These are phyloP conservation scores for Neolamprologus hecqui DNA, from an alignment of 2,113 vertebrate genomes.

Conservation along the genomic window DNA sequence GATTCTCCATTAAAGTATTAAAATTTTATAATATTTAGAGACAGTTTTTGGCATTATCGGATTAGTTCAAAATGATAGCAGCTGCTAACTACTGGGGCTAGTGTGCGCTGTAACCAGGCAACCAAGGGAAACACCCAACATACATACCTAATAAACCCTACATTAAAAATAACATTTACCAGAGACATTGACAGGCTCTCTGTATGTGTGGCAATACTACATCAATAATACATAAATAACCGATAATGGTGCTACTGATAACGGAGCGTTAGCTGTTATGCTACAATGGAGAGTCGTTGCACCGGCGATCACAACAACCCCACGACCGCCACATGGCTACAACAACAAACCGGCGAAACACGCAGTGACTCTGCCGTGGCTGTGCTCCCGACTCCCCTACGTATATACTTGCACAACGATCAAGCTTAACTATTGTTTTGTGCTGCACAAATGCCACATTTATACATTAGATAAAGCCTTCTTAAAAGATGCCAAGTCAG, in stretches of 20 bases:
- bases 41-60: neutral
- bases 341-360: slow-evolving; percentile 37
- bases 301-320: neutral
- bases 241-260: rapidly evolving
- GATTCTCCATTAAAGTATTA: neutral
- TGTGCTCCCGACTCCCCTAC: neutral
- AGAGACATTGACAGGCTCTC: neutral
- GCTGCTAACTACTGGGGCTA: neutral
- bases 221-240: neutral
- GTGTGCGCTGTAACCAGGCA: slow-evolving; percentile 49
- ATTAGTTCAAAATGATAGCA: neutral
- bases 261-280: neutral
- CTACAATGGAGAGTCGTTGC: neutral
- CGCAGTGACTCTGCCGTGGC: neutral
- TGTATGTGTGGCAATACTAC: neutral
- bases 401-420: neutral
- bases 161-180: neutral
- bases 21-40: neutral
- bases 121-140: slow-evolving; percentile 17
- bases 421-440: rapidly evolving
- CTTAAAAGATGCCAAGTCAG: neutral
- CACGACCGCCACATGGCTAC: slow-evolving; percentile 42
- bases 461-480: neutral
- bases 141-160: neutral
- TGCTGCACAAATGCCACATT: neutral